Conservation (phyloP, 1,140 invertebrate species). For the Aphis gossypii region DNA sequence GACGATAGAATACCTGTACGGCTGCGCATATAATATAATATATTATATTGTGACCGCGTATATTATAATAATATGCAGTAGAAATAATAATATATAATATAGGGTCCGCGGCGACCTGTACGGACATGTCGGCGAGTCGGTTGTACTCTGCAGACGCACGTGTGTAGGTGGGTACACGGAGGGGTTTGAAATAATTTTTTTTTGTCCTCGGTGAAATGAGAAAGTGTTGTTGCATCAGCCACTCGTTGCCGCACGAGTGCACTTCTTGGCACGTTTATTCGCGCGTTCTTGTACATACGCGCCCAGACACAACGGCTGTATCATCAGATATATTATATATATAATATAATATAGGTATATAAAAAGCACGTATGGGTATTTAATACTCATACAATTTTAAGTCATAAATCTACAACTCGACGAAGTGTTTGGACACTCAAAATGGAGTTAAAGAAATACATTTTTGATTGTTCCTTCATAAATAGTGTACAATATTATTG, state of each 20-base stretch:
- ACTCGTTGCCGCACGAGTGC: background rate
- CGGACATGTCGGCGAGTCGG: background rate
- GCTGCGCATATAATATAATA: background rate
- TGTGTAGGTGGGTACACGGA: background rate
- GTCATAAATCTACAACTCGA: background rate
- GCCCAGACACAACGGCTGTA: background rate
- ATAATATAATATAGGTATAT: no score
- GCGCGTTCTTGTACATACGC: background rate
- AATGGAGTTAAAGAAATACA: background rate
- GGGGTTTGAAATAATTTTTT: background rate
- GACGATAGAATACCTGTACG: slow-evolving; percentile 5
- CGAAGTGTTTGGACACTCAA: background rate
- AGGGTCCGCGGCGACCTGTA: background rate
- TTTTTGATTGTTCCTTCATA: no score
- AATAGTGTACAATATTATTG: no score
- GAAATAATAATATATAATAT: background rate
- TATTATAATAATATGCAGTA: background rate
- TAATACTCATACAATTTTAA: background rate
- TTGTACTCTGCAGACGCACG: background rate
- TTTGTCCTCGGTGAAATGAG: slow-evolving; percentile 9
- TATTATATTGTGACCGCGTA: background rate
- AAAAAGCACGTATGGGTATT: background rate
- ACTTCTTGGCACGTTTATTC: slow-evolving; percentile 12
- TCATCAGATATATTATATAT: background rate
- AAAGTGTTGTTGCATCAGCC: slow-evolving; percentile 37